Evolutionary conservation across 2,888 invertebrate genomes (phyloP).

Genomic region (Cosmorhoe ocellata): DNA sequence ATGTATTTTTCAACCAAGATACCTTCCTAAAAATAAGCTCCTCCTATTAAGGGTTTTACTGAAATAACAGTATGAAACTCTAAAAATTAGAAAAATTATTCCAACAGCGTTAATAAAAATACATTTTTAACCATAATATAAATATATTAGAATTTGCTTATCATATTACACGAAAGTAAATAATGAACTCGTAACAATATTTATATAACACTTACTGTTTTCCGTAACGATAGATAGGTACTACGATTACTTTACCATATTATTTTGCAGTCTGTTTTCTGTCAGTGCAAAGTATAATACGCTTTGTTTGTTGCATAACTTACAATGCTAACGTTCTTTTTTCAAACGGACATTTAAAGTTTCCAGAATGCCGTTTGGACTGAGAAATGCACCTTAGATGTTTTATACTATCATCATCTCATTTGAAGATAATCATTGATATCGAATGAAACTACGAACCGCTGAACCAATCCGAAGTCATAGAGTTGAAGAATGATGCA

Average conservation of each 20-base stretch:
- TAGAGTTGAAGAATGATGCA: conserved; percentile 90
- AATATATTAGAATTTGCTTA: conserved; percentile 3
- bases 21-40: too few species aligned
- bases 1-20: neutral
- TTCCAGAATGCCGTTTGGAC: neutral
- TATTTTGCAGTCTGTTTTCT: too few species aligned
- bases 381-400: neutral
- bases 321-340: too few species aligned
- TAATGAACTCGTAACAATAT: neutral
- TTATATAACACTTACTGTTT: neutral
- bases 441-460: conserved; percentile 49
- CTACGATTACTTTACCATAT: too few species aligned
- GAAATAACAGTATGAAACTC: too few species aligned
- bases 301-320: too few species aligned
- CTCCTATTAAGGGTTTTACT: too few species aligned
- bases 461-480: conserved; percentile 93
- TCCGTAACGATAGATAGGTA: too few species aligned
- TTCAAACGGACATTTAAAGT: neutral
- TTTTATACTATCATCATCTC: neutral
- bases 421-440: too few species aligned
- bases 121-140: neutral
- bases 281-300: too few species aligned
- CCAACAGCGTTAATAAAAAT: neutral
- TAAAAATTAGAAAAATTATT: neutral
- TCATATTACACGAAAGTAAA: neutral